These are phyloP conservation scores for Euspilapteryx auroguttella DNA, from an alignment of 2,888 invertebrate genomes.

Conservation along the genomic window DNA sequence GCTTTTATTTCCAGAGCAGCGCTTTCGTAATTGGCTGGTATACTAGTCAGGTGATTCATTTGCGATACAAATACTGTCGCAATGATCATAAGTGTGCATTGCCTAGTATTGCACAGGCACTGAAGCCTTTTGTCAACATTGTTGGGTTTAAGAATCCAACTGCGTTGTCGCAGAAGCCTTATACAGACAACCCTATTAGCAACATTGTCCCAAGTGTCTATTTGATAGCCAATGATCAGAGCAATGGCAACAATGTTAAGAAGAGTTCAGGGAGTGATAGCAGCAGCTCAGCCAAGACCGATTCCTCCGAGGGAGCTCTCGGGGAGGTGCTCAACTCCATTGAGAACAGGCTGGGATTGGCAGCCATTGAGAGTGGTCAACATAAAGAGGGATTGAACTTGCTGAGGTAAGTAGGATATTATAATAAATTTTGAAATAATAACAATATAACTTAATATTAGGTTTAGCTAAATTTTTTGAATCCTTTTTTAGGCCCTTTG, in stretches of 20 bases:
- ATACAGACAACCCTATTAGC: slow-evolving; percentile 21
- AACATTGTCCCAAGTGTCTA: slow-evolving; percentile 28
- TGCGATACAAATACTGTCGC: slow-evolving; percentile 26
- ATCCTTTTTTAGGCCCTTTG: neutral
- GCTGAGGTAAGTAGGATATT: slow-evolving; percentile 28
- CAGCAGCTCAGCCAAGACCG: slow-evolving; percentile 13
- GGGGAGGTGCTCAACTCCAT: slow-evolving; percentile 59
- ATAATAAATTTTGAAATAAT: neutral
- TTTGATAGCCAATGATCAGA: slow-evolving; percentile 38
- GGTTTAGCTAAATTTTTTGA: neutral
- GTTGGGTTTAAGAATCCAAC: slow-evolving; percentile 19
- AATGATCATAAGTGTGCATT: slow-evolving; percentile 12
- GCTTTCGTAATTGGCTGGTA: slow-evolving; percentile 65
- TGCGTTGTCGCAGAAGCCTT: slow-evolving; percentile 15
- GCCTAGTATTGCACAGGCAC: slow-evolving; percentile 16
- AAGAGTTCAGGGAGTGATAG: neutral
- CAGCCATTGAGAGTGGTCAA: slow-evolving; percentile 60
- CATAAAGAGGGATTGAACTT: slow-evolving; percentile 56
- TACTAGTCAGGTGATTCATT: slow-evolving; percentile 57
- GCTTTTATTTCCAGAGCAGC: slow-evolving; percentile 48
- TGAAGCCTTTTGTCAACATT: slow-evolving; percentile 20
- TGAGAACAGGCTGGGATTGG: slow-evolving; percentile 62
- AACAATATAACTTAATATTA: neutral
- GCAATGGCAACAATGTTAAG: slow-evolving; percentile 12
- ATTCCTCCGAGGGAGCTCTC: slow-evolving; percentile 35